These are phyloP conservation scores for Phoxinus phoxinus DNA, from an alignment of 2,113 vertebrate genomes.

Conservation along the genomic window DNA sequence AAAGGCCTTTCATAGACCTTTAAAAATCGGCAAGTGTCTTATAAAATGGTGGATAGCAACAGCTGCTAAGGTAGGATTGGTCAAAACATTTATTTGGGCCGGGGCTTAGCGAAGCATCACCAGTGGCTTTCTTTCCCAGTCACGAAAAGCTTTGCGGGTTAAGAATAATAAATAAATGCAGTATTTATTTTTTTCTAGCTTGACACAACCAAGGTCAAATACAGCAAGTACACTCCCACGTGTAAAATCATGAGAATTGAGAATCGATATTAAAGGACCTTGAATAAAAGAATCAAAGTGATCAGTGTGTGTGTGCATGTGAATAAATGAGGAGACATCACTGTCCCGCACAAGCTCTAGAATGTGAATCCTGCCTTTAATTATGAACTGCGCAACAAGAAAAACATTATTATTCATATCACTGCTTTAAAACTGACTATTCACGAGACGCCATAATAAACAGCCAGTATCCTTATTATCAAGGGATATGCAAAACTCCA, in stretches of 20 bases:
- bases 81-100: not conserved
- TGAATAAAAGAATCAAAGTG: constrained; percentile 31
- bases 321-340: constrained; percentile 44
- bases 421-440: not conserved
- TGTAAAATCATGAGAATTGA: constrained; percentile 3
- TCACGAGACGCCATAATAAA: constrained; percentile 40
- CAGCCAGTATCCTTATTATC: constrained; percentile 38
- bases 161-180: not conserved
- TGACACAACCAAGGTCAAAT: not conserved
- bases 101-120: not conserved
- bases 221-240: not conserved
- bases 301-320: constrained; percentile 17
- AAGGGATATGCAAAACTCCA: constrained; percentile 47
- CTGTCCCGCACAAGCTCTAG: constrained; percentile 20
- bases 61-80: not conserved
- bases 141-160: not conserved
- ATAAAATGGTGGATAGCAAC: not conserved
- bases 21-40: not conserved
- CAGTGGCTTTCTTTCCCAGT: not conserved
- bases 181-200: not conserved
- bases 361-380: constrained; percentile 45
- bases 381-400: constrained; percentile 33
- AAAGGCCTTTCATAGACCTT: not conserved
- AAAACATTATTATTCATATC: constrained; percentile 2
- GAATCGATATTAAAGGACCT: not conserved